Conservation (phyloP, 2,113 vertebrate species). For the Cephalopholis sonnerati region DNA sequence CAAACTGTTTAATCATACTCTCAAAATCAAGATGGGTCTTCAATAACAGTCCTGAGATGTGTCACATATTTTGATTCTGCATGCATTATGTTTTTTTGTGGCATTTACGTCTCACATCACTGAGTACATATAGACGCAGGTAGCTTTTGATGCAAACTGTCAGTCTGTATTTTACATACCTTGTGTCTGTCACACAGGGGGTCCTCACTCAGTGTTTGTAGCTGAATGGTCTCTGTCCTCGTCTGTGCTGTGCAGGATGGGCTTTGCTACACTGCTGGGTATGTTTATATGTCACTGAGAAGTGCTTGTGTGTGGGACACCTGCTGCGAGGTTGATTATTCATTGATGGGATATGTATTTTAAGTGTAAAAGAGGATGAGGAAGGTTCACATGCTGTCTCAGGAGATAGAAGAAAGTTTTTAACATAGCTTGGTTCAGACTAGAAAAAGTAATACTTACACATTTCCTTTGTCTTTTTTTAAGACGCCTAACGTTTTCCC, state of each 20-base stretch:
- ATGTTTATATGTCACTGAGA: conserved; percentile 59
- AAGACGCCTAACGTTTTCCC: not conserved
- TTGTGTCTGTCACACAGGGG: conserved; percentile 83
- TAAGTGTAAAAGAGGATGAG: not conserved
- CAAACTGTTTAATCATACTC: conserved; percentile 11
- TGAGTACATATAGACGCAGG: not conserved
- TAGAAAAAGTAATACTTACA: not conserved
- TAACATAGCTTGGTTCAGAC: too few relatives aligned
- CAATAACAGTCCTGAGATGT: conserved; percentile 2
- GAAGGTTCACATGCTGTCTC: not conserved
- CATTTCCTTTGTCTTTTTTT: not conserved
- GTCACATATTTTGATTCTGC: conserved; percentile 5
- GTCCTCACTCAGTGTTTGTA: conserved; percentile 90
- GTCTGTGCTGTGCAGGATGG: conserved; percentile 88
- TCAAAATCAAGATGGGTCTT: conserved; percentile 23
- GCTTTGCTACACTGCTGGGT: conserved; percentile 92
- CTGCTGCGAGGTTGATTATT: conserved; percentile 8
- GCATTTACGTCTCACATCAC: not conserved
- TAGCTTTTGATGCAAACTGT: not conserved
- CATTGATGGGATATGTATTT: not conserved
- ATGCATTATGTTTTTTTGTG: not conserved
- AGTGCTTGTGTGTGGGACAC: not conserved
- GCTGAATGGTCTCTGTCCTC: conserved; percentile 91
- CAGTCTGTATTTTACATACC: fast-evolving
- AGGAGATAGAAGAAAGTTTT: not conserved